Conservation (phyloP, 23 tunicate species). For the Trididemnum miniatum region DNA sequence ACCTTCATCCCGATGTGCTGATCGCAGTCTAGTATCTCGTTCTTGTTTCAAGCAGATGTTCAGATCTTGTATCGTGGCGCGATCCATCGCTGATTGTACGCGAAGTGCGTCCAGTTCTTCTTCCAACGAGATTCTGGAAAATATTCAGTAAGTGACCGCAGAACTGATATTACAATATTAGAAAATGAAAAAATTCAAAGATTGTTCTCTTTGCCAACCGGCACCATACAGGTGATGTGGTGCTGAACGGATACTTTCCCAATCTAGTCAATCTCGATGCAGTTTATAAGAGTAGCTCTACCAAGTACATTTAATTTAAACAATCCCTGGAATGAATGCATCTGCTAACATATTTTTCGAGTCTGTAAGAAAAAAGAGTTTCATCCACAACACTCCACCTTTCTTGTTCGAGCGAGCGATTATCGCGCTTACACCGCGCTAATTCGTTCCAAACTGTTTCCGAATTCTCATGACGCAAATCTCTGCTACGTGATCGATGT, state of each 20-base stretch:
- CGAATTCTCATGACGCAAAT: conserved; percentile 74
- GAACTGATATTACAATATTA: no score
- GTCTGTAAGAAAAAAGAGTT: no score
- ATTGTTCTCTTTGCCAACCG: no score
- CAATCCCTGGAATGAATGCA: no score
- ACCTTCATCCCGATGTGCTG: conserved; percentile 31
- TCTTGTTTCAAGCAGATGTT: conserved; percentile 68
- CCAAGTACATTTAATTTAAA: no score
- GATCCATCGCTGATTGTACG: conserved; percentile 83
- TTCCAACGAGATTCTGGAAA: conserved; percentile 52
- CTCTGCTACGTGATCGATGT: background rate
- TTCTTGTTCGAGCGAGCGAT: conserved; percentile 52
- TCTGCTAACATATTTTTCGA: no score
- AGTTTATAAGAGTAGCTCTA: no score
- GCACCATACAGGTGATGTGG: no score
- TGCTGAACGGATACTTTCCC: no score
- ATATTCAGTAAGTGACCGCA: no score
- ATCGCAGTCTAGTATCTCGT: conserved; percentile 39
- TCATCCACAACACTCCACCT: no score
- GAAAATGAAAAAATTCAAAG: background rate
- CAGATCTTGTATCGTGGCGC: conserved; percentile 76
- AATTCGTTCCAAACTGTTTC: conserved; percentile 92
- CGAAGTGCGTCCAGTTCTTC: conserved; percentile 79
- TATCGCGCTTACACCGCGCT: conserved; percentile 70
- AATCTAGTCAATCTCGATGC: no score